Evolutionary conservation across 2,797 vertebrate genomes (phyloP).

Genomic region (Crax fasciolata): DNA sequence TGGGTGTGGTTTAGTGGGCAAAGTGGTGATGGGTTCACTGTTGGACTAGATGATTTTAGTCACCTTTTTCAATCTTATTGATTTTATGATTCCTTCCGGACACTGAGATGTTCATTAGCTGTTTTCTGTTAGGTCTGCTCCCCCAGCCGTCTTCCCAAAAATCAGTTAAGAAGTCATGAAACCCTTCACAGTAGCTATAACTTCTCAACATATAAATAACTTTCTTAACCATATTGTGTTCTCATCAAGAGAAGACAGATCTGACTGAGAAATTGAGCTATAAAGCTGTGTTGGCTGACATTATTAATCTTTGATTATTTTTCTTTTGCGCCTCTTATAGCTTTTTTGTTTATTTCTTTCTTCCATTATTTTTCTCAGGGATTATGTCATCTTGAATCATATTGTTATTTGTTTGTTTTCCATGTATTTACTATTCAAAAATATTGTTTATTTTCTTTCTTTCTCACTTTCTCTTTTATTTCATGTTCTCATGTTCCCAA

Average conservation of each 20-base stretch:
- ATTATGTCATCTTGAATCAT: fast-evolving
- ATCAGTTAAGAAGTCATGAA: neutral
- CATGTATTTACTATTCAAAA: neutral
- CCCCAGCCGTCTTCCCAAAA: neutral
- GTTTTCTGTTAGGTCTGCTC: neutral
- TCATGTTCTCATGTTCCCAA: neutral
- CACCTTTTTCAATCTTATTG: no score
- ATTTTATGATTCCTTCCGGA: no score
- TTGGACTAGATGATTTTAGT: no score
- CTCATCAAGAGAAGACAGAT: neutral
- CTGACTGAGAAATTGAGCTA: neutral
- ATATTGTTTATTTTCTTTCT: neutral
- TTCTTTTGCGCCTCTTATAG: neutral
- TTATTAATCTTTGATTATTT: neutral
- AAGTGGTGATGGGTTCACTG: no score
- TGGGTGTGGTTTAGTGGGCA: no score
- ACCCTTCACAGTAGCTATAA: neutral
- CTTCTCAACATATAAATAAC: neutral
- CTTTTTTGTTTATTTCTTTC: neutral
- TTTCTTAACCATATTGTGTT: neutral
- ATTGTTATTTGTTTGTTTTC: neutral
- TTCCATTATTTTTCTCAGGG: neutral
- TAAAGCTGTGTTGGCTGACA: neutral
- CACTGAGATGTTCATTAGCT: neutral
- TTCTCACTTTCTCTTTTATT: neutral